A percentile compares a stretch with the other conserved stretches of the same genome.
Evolutionary conservation across 2,797 vertebrate species (phyloP).

Genomic region (Mormyrus hasselquistii): DNA sequence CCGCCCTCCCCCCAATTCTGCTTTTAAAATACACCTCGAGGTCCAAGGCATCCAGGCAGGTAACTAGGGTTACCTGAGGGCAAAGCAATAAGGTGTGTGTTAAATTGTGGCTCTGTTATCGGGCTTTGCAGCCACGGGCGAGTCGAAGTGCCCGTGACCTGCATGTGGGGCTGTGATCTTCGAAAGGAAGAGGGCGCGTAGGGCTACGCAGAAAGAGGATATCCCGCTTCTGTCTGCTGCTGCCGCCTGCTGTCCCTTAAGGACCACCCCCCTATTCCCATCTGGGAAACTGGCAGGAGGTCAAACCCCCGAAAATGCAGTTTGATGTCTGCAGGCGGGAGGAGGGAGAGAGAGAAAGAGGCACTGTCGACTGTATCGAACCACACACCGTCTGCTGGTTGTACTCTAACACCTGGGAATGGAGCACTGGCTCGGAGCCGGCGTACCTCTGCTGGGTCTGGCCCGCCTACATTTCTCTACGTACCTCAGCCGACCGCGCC

Average conservation of each 20-base stretch:
- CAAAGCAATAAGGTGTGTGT: slow-evolving; percentile 24
- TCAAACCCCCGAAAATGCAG: slow-evolving; percentile 44
- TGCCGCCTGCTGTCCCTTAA: slow-evolving; percentile 28
- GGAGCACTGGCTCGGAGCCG: neutral
- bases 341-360: neutral
- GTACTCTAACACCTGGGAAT: neutral
- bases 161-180: slow-evolving; percentile 38
- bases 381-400: neutral
- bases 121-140: neutral
- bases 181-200: slow-evolving; percentile 22
- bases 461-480: neutral
- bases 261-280: slow-evolving; percentile 15
- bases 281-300: slow-evolving; percentile 57
- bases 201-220: slow-evolving; percentile 38
- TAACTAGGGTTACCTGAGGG: slow-evolving; percentile 36
- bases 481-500: neutral
- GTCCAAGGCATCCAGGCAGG: neutral
- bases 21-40: neutral
- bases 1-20: neutral
- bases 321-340: slow-evolving; percentile 25
- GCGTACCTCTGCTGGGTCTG: neutral
- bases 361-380: neutral
- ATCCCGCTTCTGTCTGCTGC: slow-evolving; percentile 34
- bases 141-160: slow-evolving; percentile 44
- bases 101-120: slow-evolving; percentile 19